Conservation (phyloP, 1,140 invertebrate species). For the Venustaconcha ellipsiformis region DNA sequence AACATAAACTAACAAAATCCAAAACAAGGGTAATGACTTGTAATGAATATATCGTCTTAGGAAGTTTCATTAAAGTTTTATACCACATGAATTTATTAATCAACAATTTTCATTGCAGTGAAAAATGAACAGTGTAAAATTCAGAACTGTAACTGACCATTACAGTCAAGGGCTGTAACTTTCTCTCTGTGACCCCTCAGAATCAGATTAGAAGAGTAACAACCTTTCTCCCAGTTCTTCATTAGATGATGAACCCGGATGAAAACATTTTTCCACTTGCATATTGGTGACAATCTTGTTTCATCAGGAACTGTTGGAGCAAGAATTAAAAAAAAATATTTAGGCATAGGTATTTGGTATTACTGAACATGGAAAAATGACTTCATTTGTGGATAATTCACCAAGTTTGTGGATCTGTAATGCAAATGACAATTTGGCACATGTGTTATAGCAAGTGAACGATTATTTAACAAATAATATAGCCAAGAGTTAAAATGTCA, state of each 20-base stretch:
- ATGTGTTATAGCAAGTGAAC: no score
- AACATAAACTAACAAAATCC: no score
- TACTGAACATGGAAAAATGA: not conserved
- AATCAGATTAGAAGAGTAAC: slow-evolving; percentile 52
- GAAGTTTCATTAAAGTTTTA: no score
- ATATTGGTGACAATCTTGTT: slow-evolving; percentile 44
- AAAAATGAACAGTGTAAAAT: not conserved
- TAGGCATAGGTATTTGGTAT: not conserved
- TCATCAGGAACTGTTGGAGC: slow-evolving; percentile 36
- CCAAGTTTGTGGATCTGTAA: not conserved
- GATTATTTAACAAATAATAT: no score
- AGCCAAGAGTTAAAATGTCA: no score
- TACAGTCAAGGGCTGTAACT: slow-evolving; percentile 56
- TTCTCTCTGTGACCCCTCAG: slow-evolving; percentile 55
- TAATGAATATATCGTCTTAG: no score
- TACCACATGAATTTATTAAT: not conserved
- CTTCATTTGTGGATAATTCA: not conserved
- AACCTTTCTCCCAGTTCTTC: slow-evolving; percentile 56
- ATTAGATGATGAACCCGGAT: slow-evolving; percentile 52
- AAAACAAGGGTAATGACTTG: no score
- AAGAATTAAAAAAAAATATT: slow-evolving; percentile 1
- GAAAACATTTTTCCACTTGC: slow-evolving; percentile 60
- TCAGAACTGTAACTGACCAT: slow-evolving; percentile 36
- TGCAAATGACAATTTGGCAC: not conserved
- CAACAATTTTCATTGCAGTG: not conserved